Conservation (phyloP, 2,888 invertebrate genomes). For the Ceriagrion tenellum region DNA sequence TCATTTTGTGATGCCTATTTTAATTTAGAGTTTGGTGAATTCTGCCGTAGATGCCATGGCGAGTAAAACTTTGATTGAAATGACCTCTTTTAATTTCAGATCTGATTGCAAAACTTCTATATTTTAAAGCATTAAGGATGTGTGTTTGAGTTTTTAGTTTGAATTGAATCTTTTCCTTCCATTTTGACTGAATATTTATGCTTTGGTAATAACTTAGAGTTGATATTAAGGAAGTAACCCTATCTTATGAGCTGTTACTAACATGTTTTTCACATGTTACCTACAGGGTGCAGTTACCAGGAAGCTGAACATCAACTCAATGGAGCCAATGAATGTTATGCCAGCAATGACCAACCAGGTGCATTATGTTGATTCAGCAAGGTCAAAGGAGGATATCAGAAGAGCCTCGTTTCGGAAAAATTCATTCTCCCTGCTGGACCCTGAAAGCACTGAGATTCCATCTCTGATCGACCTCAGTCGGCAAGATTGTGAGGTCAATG, state of each 20-base stretch:
- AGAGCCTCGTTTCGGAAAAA: conserved; percentile 75
- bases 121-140: no score
- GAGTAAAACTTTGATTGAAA: no score
- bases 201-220: not conserved
- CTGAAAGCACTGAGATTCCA: conserved; percentile 76
- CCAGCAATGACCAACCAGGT: conserved; percentile 36
- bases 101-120: no score
- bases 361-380: conserved; percentile 3
- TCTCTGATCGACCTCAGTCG: conserved; percentile 79
- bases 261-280: not conserved
- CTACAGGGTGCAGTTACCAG: conserved; percentile 30
- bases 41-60: no score
- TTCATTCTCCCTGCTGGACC: conserved; percentile 77
- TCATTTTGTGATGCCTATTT: no score
- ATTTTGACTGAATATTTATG: not conserved
- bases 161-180: no score
- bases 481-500: conserved; percentile 81
- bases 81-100: no score
- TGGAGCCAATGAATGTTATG: not conserved
- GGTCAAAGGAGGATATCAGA: conserved; percentile 68
- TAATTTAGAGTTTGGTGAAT: no score
- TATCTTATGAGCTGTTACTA: not conserved
- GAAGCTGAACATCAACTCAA: conserved; percentile 38
- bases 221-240: not conserved
- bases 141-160: no score